Evolutionary conservation across 92 coral and sea anemone species (phyloP), one percentile per base, ranked within the genome.

Genomic region (Zoanthus sansibaricus): DNA sequence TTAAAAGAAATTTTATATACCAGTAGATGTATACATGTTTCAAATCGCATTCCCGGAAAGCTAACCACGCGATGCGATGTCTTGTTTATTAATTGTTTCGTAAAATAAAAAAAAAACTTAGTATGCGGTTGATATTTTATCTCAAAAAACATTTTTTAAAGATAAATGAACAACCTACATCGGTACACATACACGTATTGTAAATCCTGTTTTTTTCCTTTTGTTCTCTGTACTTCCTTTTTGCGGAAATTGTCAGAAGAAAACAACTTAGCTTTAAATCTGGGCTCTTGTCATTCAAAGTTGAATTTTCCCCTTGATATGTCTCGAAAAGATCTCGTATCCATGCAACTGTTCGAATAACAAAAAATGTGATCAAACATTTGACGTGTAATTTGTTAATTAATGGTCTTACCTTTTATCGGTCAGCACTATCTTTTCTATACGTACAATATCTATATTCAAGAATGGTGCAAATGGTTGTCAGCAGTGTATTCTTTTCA

Each of bases 311-410:
- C 46, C 46, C 74, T 46, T n/a, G 52, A 52, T 25, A 7, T 30
- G 30, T 66, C 66, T 21, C 21, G 32, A 33, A 47, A 80, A 47
- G 31, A 44, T n/a, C 47, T 18, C 31, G 85, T 80, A 66, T 80
- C 85, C 55, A 80, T 80, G 85, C 85, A n/a, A 80, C 85, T 14
- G 85, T 66, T 64, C 21, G 44, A 31, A 21, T 21, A 58, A 74
- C 32, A 31, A 71, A 80, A 64, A 42, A 80, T 80, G 85, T 58
- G 47, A 33, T 44, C 62, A 80, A 66, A 11, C 32, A 45, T 32
- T 30, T 64, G 46, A 67, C 72, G 9, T 25, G 74, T 69, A 12
- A 31, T 69, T 46, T 9, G 32, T 14, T n/a, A 20, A 8, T 67
- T 9, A 21, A 20, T 49, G 54, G 6, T 11, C 54, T 11, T 67